Conservation (phyloP, 2,888 invertebrate species). For the Sepioteuthis lessoniana region DNA sequence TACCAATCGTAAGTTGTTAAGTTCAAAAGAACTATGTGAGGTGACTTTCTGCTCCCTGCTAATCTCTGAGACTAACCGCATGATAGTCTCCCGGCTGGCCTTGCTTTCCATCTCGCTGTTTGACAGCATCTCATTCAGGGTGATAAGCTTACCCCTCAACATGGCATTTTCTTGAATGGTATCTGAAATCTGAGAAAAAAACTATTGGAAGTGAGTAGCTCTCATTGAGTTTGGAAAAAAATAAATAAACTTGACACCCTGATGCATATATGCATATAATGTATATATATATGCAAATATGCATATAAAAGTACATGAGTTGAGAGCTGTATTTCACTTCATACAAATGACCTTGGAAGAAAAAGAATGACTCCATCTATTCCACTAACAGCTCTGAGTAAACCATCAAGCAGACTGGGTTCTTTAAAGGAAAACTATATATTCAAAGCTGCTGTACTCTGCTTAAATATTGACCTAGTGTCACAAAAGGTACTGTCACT, state of each 20-base stretch:
- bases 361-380: too few relatives aligned
- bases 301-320: too few relatives aligned
- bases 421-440: too few relatives aligned
- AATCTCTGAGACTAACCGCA: constrained; percentile 72
- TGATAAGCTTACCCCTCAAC: constrained; percentile 72
- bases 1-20: constrained; percentile 70
- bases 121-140: constrained; percentile 69
- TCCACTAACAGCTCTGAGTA: too few relatives aligned
- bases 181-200: constrained; percentile 65
- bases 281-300: too few relatives aligned
- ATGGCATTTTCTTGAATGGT: constrained; percentile 72
- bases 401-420: too few relatives aligned
- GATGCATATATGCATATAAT: too few relatives aligned
- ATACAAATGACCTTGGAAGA: too few relatives aligned
- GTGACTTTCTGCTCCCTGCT: constrained; percentile 70
- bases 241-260: background rate
- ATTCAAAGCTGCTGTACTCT: too few relatives aligned
- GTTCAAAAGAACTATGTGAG: constrained; percentile 58
- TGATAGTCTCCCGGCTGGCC: constrained; percentile 75
- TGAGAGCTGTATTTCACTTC: too few relatives aligned
- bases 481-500: too few relatives aligned
- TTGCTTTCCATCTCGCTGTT: constrained; percentile 73
- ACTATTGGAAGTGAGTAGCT: background rate
- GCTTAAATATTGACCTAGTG: too few relatives aligned
- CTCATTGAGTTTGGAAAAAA: background rate